These are phyloP conservation scores for Oryzias sinensis DNA, from an alignment of 2,797 vertebrate species.

Conservation along the genomic window DNA sequence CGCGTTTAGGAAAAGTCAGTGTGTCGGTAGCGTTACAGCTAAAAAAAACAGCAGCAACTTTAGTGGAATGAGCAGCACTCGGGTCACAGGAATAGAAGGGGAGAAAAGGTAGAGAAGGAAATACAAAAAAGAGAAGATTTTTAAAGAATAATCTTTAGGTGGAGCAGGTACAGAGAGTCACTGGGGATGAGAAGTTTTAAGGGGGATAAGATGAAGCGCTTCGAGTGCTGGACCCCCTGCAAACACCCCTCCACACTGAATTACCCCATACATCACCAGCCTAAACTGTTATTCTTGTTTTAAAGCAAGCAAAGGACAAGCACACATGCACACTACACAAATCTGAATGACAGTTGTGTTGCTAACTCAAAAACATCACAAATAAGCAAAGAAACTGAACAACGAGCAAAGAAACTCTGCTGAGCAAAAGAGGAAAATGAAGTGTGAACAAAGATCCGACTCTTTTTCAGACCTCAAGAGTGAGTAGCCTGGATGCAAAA, in stretches of 20 bases:
- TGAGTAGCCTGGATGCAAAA: conserved; percentile 69
- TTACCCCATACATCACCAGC: conserved; percentile 67
- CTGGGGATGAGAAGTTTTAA: conserved; percentile 73
- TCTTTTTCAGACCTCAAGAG: conserved; percentile 64
- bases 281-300: conserved; percentile 61
- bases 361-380: conserved; percentile 16
- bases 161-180: conserved; percentile 73
- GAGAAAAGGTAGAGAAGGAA: conserved; percentile 44
- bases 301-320: conserved; percentile 71
- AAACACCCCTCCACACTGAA: conserved; percentile 66
- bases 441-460: conserved; percentile 48
- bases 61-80: conserved; percentile 57
- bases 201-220: conserved; percentile 76
- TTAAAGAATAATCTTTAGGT: conserved; percentile 79
- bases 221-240: conserved; percentile 67
- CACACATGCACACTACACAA: conserved; percentile 50
- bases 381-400: conserved; percentile 23
- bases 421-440: conserved; percentile 26
- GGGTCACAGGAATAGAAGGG: conserved; percentile 57
- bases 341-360: conserved; percentile 31
- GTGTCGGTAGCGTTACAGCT: no score
- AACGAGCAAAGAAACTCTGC: conserved; percentile 25
- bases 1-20: no score
- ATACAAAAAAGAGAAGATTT: conserved; percentile 67
- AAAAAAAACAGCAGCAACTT: conserved; percentile 45